Base-by-base conservation (phyloP, 1,140 invertebrate genomes). In the Penaeus japonicus region DNA sequence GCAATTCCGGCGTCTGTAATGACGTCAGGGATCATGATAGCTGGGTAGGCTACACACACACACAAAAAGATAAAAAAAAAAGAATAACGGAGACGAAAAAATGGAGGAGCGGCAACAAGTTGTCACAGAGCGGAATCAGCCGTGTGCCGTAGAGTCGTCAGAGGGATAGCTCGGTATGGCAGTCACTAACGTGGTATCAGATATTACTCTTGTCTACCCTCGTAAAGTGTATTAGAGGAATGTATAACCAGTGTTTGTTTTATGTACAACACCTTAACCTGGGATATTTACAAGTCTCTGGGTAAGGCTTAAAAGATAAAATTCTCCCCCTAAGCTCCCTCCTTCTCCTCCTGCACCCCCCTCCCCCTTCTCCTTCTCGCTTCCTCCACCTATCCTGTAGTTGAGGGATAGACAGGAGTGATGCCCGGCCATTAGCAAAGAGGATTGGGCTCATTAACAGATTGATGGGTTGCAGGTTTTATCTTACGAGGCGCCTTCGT, bases 201-300 rank as follows among this genome's bases (percentile, higher is more conserved):
- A 73, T 73, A 73, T 73, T 73, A 17, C 70, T 32, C 70, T 30
- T 73, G 70, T 73, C 70, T 73, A 27, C 70, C 70, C 70, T 73
- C 70, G 70, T 73, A 73, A 73, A 73, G 70, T 73, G 70, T 73
- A 73, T 73, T 73, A 73, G 70, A 73, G 70, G 70, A 73, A 73
- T 73, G 70, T 73, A 73, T 73, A 73, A 73, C 70, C 70, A 30
- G 70, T 73, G 70, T 73, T 73, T 73, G 70, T 73, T 73, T 73
- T 73, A 27, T 73, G 70, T 73, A 15, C 70, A 20, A 73, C 70
- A 73, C 27, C 27, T 73, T 73, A 30, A 32, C 70, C 70, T 27
- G 35, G 70, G 70, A 30, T 73, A 73, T 73, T 73, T 73, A 73
- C 70, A 73, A 73, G 70, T 73, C 35, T 27, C 35, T 73, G 70